Conservation (phyloP, 2,888 invertebrate genomes). For the Oxystoma pomonae region DNA sequence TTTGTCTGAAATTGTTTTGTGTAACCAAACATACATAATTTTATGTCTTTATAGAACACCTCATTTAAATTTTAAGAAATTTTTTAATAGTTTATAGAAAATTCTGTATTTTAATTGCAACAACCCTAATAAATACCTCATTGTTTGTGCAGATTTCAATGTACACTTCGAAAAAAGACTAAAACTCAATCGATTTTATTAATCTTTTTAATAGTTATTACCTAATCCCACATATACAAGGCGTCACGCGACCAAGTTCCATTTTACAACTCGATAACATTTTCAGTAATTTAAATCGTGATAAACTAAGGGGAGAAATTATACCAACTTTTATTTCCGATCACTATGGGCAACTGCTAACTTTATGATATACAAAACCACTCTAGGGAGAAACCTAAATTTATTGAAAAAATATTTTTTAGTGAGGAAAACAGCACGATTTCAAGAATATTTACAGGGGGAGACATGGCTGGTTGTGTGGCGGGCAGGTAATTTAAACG, state of each 20-base stretch:
- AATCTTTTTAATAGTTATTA: not conserved
- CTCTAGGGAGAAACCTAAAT: not conserved
- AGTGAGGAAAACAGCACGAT: not conserved
- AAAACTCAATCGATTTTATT: not conserved
- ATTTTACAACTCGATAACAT: slow-evolving; percentile 1
- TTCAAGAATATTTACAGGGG: not conserved
- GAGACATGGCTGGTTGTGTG: not conserved
- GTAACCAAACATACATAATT: not conserved
- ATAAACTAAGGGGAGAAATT: not conserved
- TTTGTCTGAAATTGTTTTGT: not conserved
- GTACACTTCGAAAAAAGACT: not conserved
- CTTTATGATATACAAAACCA: not conserved
- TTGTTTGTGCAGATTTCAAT: not conserved
- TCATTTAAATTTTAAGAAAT: not conserved
- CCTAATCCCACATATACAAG: not conserved
- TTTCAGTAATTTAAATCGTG: not conserved
- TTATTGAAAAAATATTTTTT: not conserved
- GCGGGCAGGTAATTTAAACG: not conserved
- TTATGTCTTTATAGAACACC: not conserved
- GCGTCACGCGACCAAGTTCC: not conserved
- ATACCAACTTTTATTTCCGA: not conserved
- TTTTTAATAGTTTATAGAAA: not conserved
- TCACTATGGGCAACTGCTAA: not conserved
- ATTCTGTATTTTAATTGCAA: not conserved
- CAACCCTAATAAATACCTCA: not conserved